Conservation (phyloP, 2,113 vertebrate genomes). For the Indri indri region DNA sequence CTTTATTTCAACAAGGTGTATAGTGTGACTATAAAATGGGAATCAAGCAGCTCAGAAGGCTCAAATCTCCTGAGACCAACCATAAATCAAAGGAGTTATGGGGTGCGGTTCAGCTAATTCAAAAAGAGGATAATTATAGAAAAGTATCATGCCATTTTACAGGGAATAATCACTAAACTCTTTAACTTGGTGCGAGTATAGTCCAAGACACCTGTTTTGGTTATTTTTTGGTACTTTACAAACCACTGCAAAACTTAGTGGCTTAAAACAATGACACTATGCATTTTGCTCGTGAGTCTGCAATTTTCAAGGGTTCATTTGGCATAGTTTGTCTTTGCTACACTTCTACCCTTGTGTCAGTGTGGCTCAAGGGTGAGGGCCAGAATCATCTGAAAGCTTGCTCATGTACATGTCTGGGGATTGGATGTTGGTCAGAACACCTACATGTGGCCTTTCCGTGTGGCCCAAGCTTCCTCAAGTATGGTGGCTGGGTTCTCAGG, state of each 20-base stretch:
- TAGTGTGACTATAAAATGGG: background rate
- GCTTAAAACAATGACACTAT: background rate
- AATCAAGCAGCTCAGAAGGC: background rate
- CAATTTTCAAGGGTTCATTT: background rate
- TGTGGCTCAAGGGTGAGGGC: background rate
- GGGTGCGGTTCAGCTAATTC: background rate
- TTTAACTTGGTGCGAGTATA: slow-evolving; percentile 31
- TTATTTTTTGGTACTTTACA: background rate
- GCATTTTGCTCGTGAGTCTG: background rate
- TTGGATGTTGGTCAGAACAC: background rate
- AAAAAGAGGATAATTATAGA: background rate
- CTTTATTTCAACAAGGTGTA: background rate
- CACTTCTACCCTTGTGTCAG: background rate
- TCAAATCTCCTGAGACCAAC: background rate
- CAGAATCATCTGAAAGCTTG: background rate
- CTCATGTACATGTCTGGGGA: background rate
- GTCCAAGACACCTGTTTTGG: background rate
- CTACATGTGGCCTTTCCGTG: background rate
- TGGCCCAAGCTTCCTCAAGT: background rate
- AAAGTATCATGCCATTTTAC: background rate
- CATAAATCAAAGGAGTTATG: background rate
- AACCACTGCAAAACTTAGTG: background rate
- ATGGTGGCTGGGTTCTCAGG: background rate
- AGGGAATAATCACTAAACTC: background rate
- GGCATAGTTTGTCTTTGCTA: background rate